A percentile compares a stretch with the other conserved stretches of the same genome.
Conservation (phyloP, 2,888 invertebrate species). For the Chrysomela aeneicollis region DNA sequence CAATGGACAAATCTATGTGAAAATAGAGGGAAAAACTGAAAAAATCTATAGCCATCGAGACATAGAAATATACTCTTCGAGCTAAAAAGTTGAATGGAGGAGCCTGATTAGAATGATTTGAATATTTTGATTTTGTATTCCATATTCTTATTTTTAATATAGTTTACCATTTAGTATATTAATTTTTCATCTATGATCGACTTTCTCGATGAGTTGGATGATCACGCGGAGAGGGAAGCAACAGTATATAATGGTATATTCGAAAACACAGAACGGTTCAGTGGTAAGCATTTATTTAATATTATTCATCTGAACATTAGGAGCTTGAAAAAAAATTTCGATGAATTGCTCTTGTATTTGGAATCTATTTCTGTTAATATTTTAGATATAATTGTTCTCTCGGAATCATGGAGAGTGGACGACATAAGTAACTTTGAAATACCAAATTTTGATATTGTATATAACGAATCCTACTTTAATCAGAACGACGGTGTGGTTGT, state of each 20-base stretch:
- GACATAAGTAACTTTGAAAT: conserved; percentile 7
- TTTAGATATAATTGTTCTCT: conserved; percentile 6
- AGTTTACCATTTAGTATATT: not conserved
- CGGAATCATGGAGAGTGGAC: not conserved
- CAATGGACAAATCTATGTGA: not conserved
- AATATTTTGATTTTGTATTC: conserved; percentile 8
- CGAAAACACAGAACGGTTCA: conserved; percentile 9
- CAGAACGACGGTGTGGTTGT: conserved; percentile 7
- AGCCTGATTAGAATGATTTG: conserved; percentile 9
- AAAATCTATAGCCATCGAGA: conserved; percentile 8
- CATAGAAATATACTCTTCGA: conserved; percentile 9
- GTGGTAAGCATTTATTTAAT: conserved; percentile 6
- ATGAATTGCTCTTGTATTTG: conserved; percentile 7
- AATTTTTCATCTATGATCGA: conserved; percentile 1
- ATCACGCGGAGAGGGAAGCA: conserved; percentile 6
- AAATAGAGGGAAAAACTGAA: conserved; percentile 5
- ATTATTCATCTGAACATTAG: conserved; percentile 11
- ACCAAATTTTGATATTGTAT: conserved; percentile 2
- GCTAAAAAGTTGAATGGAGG: conserved; percentile 10
- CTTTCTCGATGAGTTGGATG: conserved; percentile 7
- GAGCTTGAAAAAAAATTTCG: conserved; percentile 7
- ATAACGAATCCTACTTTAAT: conserved; percentile 10
- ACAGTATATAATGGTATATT: conserved; percentile 11
- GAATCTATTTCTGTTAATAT: conserved; percentile 5
- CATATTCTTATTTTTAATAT: not conserved